Conservation (phyloP, 2,113 vertebrate genomes). For the Anseranas semipalmata region DNA sequence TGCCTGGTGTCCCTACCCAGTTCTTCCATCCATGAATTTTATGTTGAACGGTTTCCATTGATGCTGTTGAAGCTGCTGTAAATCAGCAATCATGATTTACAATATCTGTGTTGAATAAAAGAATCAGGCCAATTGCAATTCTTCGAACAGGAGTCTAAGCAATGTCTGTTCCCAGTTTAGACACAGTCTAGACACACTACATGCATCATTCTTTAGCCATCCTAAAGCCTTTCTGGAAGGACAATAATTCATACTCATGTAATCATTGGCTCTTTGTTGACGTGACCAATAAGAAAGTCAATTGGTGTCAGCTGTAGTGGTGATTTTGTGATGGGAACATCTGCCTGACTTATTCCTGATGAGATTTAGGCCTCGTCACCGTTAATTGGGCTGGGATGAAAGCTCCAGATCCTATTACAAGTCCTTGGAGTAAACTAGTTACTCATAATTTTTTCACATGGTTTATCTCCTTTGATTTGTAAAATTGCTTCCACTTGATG, state of each 20-base stretch:
- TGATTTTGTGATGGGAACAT: constrained; percentile 47
- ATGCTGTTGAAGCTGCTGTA: not conserved
- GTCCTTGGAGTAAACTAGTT: constrained; percentile 42
- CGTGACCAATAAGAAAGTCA: constrained; percentile 45
- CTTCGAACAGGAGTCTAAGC: not conserved
- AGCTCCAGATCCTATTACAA: constrained; percentile 43
- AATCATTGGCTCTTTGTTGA: constrained; percentile 37
- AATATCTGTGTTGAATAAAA: constrained; percentile 38
- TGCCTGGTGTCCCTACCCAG: not conserved
- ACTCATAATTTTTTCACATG: constrained; percentile 9
- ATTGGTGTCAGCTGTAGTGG: constrained; percentile 58
- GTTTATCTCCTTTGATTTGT: constrained; percentile 56
- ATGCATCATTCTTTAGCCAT: constrained; percentile 11
- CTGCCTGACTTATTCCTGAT: constrained; percentile 33
- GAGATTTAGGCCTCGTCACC: constrained; percentile 16
- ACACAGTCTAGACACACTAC: not conserved
- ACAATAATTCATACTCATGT: constrained; percentile 32
- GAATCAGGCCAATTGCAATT: not conserved
- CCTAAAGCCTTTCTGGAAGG: constrained; percentile 11
- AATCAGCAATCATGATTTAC: constrained; percentile 7
- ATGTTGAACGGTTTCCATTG: not conserved
- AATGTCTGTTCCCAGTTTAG: constrained; percentile 46
- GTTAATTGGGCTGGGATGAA: constrained; percentile 51
- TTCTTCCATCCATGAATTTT: not conserved
- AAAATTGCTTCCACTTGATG: constrained; percentile 66